phyloP scores from a whole-genome alignment of 2,113 vertebrate genomes.

The Alaudala cheleensis region DNA sequence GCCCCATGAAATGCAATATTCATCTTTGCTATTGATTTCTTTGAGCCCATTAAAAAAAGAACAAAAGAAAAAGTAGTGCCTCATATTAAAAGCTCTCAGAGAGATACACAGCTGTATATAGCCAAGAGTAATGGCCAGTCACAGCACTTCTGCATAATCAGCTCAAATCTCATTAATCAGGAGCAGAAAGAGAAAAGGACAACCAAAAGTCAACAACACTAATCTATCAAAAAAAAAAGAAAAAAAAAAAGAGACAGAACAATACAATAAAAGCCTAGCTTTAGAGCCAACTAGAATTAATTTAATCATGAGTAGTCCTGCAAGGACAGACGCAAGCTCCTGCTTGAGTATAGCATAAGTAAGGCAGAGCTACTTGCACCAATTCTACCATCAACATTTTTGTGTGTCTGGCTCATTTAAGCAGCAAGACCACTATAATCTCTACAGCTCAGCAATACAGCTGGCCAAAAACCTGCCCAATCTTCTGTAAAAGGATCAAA shows the following conservation, averaged over 20 bases:
- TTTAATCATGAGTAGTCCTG: neutral
- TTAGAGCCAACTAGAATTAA: neutral
- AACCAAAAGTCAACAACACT: neutral
- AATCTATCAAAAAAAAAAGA: neutral
- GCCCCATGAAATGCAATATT: neutral
- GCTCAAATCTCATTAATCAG: neutral
- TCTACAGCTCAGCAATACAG: neutral
- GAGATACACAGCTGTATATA: neutral
- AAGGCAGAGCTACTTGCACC: neutral
- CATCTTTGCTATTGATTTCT: neutral
- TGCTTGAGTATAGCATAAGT: neutral
- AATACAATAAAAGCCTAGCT: neutral
- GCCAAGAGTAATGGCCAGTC: neutral
- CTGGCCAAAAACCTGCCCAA: neutral
- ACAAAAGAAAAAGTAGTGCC: neutral
- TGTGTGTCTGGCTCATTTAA: neutral
- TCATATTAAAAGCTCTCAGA: neutral
- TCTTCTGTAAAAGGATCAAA: neutral
- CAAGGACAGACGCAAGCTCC: neutral
- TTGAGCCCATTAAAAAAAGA: neutral
- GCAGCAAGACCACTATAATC: neutral
- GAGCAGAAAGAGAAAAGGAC: neutral
- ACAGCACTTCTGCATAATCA: neutral
- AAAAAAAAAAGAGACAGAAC: neutral
- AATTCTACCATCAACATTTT: neutral